phyloP scores from a whole-genome alignment of 2,113 vertebrate species.

The Thomomys bottae region DNA sequence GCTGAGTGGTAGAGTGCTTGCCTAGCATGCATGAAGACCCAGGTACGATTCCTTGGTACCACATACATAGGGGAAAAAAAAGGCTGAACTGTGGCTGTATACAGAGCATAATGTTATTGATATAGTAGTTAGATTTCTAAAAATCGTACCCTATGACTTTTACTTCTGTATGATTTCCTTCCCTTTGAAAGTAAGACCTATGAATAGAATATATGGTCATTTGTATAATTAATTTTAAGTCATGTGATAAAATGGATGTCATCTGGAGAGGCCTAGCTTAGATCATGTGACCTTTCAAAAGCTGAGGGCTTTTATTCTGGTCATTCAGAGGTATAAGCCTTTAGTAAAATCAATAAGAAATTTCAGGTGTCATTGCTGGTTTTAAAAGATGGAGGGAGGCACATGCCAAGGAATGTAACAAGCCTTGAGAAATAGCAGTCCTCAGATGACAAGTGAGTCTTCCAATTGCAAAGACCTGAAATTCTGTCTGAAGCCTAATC shows the following conservation, averaged over 20 bases:
- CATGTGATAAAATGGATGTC: neutral
- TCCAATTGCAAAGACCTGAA: neutral
- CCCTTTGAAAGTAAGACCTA: neutral
- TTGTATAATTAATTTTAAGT: neutral
- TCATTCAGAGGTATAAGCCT: neutral
- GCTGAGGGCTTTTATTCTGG: neutral
- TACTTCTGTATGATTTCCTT: neutral
- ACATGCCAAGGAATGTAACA: neutral
- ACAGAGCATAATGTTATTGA: neutral
- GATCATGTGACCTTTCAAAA: neutral
- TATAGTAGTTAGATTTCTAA: neutral
- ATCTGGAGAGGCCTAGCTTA: neutral
- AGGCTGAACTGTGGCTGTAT: neutral
- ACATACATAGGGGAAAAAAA: no score
- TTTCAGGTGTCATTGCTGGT: neutral
- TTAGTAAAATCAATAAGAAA: no score
- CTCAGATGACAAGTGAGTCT: neutral
- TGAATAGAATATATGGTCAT: neutral
- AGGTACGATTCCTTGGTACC: no score
- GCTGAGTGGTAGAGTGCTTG: no score
- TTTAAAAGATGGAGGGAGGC: neutral
- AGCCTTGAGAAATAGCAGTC: neutral
- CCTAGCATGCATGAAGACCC: no score
- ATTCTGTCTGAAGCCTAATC: neutral
- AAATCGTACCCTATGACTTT: neutral